These are phyloP conservation scores for Rhynchomys soricoides DNA, from an alignment of 2,113 vertebrate species.

Conservation along the genomic window DNA sequence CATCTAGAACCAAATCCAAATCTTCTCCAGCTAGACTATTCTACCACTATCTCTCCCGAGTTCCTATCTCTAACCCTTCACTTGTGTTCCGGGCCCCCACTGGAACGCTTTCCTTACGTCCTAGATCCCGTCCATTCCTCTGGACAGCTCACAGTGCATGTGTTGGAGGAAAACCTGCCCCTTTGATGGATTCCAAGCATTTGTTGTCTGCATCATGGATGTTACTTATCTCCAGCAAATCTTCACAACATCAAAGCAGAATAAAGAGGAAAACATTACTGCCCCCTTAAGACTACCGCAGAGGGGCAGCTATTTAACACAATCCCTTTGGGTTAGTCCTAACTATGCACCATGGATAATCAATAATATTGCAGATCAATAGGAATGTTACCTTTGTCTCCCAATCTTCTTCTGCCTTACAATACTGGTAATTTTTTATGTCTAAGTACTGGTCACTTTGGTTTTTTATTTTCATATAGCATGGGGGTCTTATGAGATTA, in stretches of 20 bases:
- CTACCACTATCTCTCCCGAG: conserved; percentile 65
- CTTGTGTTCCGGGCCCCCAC: neutral
- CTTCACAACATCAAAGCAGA: conserved; percentile 64
- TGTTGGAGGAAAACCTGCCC: neutral
- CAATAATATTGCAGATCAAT: neutral
- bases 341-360: conserved; percentile 6
- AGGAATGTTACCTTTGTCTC: conserved; percentile 31
- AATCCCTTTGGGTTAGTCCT: conserved; percentile 2
- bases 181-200: conserved; percentile 54
- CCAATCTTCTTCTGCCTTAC: conserved; percentile 22
- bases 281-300: neutral
- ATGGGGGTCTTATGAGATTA: neutral
- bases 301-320: conserved; percentile 24
- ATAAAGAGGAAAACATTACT: conserved; percentile 29
- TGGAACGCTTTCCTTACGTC: conserved; percentile 31
- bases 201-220: conserved; percentile 54
- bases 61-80: conserved; percentile 40
- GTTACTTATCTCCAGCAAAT: conserved; percentile 54
- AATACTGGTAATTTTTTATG: conserved; percentile 1
- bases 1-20: conserved; percentile 26
- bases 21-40: conserved; percentile 43
- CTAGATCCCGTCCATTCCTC: conserved; percentile 50
- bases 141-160: neutral
- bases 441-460: neutral
- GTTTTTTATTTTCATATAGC: neutral